Base-by-base conservation (phyloP, 2,888 invertebrate genomes). In the Carpatolechia fugitivella region DNA sequence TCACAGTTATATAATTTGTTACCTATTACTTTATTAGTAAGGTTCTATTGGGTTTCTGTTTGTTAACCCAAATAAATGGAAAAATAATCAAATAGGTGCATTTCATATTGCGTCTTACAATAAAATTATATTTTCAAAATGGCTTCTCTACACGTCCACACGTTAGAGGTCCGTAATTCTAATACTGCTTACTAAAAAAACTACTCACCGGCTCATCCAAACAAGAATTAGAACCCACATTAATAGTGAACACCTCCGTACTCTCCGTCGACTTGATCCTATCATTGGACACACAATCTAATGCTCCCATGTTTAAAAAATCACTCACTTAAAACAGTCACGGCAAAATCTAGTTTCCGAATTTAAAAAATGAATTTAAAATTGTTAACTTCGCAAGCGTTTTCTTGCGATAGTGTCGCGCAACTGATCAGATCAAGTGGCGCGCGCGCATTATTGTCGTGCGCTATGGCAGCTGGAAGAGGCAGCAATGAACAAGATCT, bases 181-280 rank as follows among this genome's bases (percentile, higher is more conserved):
- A n/a, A n/a, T n/a, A n/a, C n/a, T n/a, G n/a, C n/a, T n/a, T n/a
- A n/a, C 10, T n/a, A 35, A n/a, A 35, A 35, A 35, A 13, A 8
- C 6, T 18, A 68, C 76, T 76, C 62, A 85, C 85, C 74, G 68
- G 65, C 52, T 71, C 74, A 58, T 77, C 74, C 48, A 85, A 66
- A 29, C 79, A 76, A 1, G 73, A 72, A 51, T 76, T 73, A 0
- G 87, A 86, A 8, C 20, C 41, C 60, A 73, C 68, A 24, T 71
- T 80, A 7, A 82, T 76, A 0, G 81, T 72, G 57, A 89, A 83
- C 44, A 86, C 85, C 58, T 86, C 87, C 0, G 81, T 84, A 57
- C 88, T 89, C 1, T 80, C 82, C 0, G 86, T 80, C 0, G 80
- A 63, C 7, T 76, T 68, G 51, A 83, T 78, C 65, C 75, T 82